Evolutionary conservation across 2,888 invertebrate species (phyloP).

Genomic region (Stegana nigrithorax): DNA sequence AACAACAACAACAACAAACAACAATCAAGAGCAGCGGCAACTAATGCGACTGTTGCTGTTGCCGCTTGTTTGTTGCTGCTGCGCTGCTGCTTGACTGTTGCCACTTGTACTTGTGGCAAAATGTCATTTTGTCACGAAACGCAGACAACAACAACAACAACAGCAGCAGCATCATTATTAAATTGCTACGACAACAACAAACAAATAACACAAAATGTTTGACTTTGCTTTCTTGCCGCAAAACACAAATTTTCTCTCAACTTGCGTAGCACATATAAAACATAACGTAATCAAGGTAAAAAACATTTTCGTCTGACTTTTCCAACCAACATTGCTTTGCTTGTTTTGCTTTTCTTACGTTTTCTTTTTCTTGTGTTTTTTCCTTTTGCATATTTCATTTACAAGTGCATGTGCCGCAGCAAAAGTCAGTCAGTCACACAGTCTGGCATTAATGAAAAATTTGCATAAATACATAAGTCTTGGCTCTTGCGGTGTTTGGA

Average conservation of each 20-base stretch:
- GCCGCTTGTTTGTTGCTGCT: background rate
- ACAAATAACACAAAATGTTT: background rate
- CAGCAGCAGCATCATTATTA: constrained; percentile 48
- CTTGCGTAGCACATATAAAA: too few species aligned
- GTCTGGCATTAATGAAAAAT: background rate
- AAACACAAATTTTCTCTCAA: background rate
- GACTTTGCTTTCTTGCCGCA: background rate
- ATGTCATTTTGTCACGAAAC: constrained; percentile 60
- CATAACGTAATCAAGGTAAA: background rate
- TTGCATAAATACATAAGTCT: background rate
- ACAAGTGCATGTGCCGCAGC: background rate
- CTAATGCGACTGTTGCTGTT: background rate
- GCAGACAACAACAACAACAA: constrained; percentile 39
- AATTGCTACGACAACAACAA: constrained; percentile 37
- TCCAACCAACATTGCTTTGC: background rate
- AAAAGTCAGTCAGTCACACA: background rate
- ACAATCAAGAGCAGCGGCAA: background rate
- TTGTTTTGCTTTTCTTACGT: too few species aligned
- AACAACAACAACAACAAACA: background rate
- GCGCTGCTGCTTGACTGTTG: background rate
- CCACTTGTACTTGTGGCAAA: constrained; percentile 36
- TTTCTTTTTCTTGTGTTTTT: background rate
- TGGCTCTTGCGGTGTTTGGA: too few species aligned
- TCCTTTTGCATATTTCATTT: background rate
- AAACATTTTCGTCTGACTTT: too few species aligned